Conservation (phyloP, 2,113 vertebrate species). For the Athene noctua region DNA sequence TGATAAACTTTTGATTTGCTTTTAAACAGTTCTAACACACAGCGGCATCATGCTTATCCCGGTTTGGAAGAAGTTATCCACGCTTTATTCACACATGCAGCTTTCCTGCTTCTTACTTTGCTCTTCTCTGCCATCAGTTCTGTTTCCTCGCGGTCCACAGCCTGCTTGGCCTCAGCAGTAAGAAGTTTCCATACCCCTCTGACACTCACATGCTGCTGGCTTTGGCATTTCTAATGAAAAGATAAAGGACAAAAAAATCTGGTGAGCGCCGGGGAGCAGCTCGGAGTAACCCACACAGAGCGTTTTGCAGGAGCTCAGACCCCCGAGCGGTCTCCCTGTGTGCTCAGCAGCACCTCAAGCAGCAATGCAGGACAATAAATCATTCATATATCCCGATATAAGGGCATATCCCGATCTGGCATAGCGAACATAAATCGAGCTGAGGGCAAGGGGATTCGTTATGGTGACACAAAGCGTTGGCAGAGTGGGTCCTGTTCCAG, state of each 20-base stretch:
- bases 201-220: rapidly evolving
- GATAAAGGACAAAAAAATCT: not conserved
- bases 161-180: not conserved
- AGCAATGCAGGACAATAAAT: not conserved
- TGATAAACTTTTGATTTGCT: rapidly evolving
- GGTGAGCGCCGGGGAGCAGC: not conserved
- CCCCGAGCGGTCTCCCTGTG: not conserved
- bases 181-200: not conserved
- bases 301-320: too few relatives aligned
- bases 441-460: not conserved
- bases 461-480: too few relatives aligned
- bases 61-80: not conserved
- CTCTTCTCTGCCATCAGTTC: not conserved
- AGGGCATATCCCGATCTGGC: rapidly evolving
- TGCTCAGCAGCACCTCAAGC: not conserved
- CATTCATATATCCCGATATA: not conserved
- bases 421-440: rapidly evolving
- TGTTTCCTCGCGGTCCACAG: rapidly evolving
- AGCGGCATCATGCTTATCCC: rapidly evolving
- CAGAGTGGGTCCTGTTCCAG: too few relatives aligned
- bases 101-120: not conserved
- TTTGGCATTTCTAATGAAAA: not conserved
- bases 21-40: not conserved
- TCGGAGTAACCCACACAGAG: rapidly evolving
- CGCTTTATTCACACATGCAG: rapidly evolving